Base-by-base conservation (phyloP, 2,797 vertebrate species). In the Microctenopoma lineatum region DNA sequence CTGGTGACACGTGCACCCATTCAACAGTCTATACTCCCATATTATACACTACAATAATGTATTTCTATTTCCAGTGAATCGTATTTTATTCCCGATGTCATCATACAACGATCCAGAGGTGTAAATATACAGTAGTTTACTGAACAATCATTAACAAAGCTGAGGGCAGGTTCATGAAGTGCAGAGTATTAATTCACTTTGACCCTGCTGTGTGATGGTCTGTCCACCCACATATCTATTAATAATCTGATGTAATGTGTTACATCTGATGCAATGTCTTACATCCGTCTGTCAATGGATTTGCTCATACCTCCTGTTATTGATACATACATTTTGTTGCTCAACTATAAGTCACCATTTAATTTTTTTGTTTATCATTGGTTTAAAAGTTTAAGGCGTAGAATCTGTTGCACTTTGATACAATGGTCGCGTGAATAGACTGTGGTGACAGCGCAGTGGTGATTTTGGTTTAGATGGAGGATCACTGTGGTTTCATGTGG, bases 401-500 rank as follows among this genome's bases (percentile, higher is more conserved):
- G 7, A 26, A 39, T 29, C 1, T 45, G 21, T 57, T 27, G 13
- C 25, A 61, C 14, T 38, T 15, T 27, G 47, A 39, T 15, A 53
- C 12, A 55, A 59, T 27, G 18, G 52, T 55, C 26, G 34, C 10
- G 59, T 52, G 15, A 71, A 63, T 8, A 53, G 29, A 51, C 15
- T 3, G n/a, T n/a, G 7, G 56, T 50, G 6, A 16, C 53, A 21
- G 65, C 34, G 38, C 62, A 21, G 38, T 5, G 39, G 41, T 66
- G 75, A 41, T 81, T 81, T 48, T 36, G 59, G 52, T 75, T 65
- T 42, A 69, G 44, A 5, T 0, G 4, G 56, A 55, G 16, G 38
- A 56, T 69, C 4, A 1, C 39, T 67, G n/a, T 1, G 15, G 54
- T 68, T 59, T 59, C 0, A 36, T 52, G 59, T 73, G 71, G 69